Conservation (phyloP, 2,888 invertebrate species). For the Limenitis camilla region DNA sequence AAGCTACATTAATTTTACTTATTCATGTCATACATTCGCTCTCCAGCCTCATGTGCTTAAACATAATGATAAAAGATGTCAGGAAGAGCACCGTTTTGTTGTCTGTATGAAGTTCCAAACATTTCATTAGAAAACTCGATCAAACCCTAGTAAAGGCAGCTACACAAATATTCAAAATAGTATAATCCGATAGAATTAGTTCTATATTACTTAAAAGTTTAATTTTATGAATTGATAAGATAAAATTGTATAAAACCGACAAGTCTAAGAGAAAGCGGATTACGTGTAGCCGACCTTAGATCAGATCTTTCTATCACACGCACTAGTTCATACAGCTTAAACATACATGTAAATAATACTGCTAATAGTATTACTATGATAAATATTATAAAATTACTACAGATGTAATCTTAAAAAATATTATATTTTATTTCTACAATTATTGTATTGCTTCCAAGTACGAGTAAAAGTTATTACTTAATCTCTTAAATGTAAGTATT, state of each 20-base stretch:
- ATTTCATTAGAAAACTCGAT: not conserved
- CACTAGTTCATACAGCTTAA: not conserved
- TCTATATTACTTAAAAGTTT: not conserved
- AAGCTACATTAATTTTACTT: slow-evolving; percentile 13
- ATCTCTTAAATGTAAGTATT: too few relatives aligned
- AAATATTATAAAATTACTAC: not conserved
- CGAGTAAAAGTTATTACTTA: too few relatives aligned
- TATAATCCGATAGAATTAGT: too few relatives aligned
- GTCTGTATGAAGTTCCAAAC: slow-evolving; percentile 1
- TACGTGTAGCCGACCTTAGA: not conserved
- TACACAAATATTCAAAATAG: not conserved
- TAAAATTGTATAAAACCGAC: not conserved
- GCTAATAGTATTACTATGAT: not conserved
- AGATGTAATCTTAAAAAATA: not conserved
- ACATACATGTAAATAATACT: not conserved
- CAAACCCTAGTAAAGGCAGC: not conserved
- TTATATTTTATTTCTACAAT: too few relatives aligned
- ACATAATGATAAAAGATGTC: slow-evolving; percentile 19
- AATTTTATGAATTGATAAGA: not conserved
- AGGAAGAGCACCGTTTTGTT: slow-evolving; percentile 26
- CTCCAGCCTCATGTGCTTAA: slow-evolving; percentile 35
- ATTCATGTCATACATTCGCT: slow-evolving; percentile 11
- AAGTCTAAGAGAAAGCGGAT: not conserved
- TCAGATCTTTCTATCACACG: not conserved
- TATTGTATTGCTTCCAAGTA: too few relatives aligned